Base-by-base conservation (phyloP, 2,797 vertebrate species). In the Macroramphosus scolopax region DNA sequence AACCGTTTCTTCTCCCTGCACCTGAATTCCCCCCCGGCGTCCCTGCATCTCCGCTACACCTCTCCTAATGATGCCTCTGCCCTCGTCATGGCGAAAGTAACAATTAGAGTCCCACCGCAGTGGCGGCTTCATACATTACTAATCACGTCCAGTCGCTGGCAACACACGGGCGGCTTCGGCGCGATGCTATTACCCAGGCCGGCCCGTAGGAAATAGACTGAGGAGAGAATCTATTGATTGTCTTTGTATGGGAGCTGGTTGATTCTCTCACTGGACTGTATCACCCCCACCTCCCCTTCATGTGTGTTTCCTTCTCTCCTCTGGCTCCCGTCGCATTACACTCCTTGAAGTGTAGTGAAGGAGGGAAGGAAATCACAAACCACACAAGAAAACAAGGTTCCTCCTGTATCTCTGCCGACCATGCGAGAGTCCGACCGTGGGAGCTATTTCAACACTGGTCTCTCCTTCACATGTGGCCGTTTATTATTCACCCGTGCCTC, bases 141-240 rank as follows among this genome's bases (percentile, higher is more conserved):
- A 31, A 63, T 72, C 70, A 32, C 65, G 39, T 60, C 69, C 46
- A 77, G 76, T 77, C 75, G 72, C 70, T 35, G 67, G 65, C 60
- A 67, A 25, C 69, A 65, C 59, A 29, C 60, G 37, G 61, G 44
- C 48, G 8, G 72, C 61, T 66, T 36, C 58, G 64, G 61, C 75
- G 68, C 79, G 57, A 63, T 61, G 75, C 82, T 81, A 79, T 81
- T 82, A 86, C 74, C 72, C 60, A 45, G 70, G 58, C 61, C 61
- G 33, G 72, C 79, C 79, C 80, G 73, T 67, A 84, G 80, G 77
- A 82, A 83, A 79, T 80, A 78, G 80, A 75, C 60, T 77, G 76
- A 83, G 74, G 54, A 53, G 66, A 76, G 77, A 76, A 65, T 65
- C 78, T 83, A 85, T 85, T 78, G 83, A 85, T 85, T 80, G 69